Conservation (phyloP, 2,797 vertebrate species). For the Thamnophis elegans region DNA sequence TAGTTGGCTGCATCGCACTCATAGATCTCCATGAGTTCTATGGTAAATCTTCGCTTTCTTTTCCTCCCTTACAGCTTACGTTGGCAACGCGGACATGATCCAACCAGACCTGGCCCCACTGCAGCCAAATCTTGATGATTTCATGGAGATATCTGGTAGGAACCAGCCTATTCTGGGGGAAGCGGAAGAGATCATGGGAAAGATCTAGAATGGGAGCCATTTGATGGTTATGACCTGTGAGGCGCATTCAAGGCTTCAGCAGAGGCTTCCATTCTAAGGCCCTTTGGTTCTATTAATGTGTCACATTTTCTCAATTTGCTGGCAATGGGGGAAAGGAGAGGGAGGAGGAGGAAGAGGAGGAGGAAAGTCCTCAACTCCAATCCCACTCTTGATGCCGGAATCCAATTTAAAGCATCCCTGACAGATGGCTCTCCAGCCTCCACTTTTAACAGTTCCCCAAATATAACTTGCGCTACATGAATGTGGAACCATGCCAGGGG, state of each 20-base stretch:
- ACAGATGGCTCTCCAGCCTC: background rate
- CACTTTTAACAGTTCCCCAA: conserved; percentile 1
- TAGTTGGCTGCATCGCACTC: background rate
- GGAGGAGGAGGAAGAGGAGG: background rate
- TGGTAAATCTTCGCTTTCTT: background rate
- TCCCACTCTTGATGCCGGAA: background rate
- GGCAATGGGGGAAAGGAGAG: background rate
- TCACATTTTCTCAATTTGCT: background rate
- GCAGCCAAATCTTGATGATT: conserved; percentile 93
- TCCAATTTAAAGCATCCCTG: background rate
- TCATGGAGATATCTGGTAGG: conserved; percentile 95
- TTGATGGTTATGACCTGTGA: background rate
- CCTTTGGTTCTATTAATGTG: background rate
- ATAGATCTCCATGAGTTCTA: background rate
- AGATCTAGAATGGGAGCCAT: background rate
- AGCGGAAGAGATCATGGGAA: background rate
- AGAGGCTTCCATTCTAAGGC: background rate
- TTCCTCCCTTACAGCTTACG: conserved; percentile 77
- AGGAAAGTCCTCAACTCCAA: background rate
- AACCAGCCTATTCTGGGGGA: background rate
- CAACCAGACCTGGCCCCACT: conserved; percentile 91
- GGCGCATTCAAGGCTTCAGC: background rate
- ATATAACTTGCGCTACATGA: conserved; percentile 6
- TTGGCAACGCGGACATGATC: conserved; percentile 94
- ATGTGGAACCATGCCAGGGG: background rate